Percentiles rank a stretch among this genome's conserved stretches.
Evolutionary conservation across 53 echinoderm and acorn worm species (phyloP).

Genomic region (Arbacia lixula): DNA sequence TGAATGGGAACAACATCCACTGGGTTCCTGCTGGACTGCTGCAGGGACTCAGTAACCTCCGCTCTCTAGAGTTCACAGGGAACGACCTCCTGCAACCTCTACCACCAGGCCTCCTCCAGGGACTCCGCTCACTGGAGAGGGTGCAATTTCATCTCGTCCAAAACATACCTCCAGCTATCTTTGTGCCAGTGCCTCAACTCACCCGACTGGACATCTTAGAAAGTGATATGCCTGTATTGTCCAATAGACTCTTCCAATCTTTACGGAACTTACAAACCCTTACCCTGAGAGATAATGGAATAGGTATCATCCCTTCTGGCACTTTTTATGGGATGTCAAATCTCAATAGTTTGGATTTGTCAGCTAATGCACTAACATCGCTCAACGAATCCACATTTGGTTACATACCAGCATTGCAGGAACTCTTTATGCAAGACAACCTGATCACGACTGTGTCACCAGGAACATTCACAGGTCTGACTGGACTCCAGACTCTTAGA

Average conservation of each 20-base stretch:
- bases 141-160: conserved; percentile 35
- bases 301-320: conserved; percentile 61
- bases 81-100: conserved; percentile 64
- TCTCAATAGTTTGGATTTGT: conserved; percentile 74
- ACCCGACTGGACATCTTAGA: conserved; percentile 66
- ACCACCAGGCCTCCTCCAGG: conserved; percentile 61
- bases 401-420: conserved; percentile 55
- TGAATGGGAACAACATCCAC: conserved; percentile 76
- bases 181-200: conserved; percentile 58
- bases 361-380: conserved; percentile 61
- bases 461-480: conserved; percentile 60
- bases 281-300: conserved; percentile 72
- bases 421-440: conserved; percentile 80
- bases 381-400: conserved; percentile 53
- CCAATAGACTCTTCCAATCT: conserved; percentile 34
- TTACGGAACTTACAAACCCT: conserved; percentile 70
- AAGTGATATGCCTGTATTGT: conserved; percentile 37
- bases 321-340: conserved; percentile 58
- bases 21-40: conserved; percentile 65
- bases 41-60: conserved; percentile 67
- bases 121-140: conserved; percentile 45
- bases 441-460: conserved; percentile 60
- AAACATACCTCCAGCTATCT: conserved; percentile 62
- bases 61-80: conserved; percentile 63
- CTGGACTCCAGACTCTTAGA: conserved; percentile 64